Conservation (phyloP, 2,888 invertebrate species). For the Melieria omissa region DNA sequence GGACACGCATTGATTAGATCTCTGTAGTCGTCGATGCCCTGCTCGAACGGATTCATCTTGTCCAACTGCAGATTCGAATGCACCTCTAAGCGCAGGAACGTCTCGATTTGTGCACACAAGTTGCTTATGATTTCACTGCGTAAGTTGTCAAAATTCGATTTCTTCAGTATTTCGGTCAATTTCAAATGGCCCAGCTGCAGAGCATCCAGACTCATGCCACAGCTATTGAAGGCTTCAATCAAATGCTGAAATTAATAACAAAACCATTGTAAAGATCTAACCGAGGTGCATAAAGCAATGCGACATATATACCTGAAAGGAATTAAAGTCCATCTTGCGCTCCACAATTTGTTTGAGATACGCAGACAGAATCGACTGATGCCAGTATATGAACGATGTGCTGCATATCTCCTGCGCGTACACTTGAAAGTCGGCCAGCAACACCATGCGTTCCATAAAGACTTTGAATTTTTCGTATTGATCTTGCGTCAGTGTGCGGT, state of each 20-base stretch:
- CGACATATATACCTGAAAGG: conserved; percentile 53
- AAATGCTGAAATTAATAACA: conserved; percentile 64
- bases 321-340: conserved; percentile 72
- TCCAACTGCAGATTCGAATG: conserved; percentile 89
- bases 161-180: conserved; percentile 51
- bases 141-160: conserved; percentile 61
- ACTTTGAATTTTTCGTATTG: conserved; percentile 72
- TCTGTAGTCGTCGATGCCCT: conserved; percentile 70
- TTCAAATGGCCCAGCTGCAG: conserved; percentile 50
- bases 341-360: conserved; percentile 81
- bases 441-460: conserved; percentile 74
- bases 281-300: not conserved
- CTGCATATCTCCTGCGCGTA: conserved; percentile 74
- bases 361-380: conserved; percentile 79
- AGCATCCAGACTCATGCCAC: conserved; percentile 49
- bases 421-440: conserved; percentile 72
- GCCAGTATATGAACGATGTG: conserved; percentile 84
- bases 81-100: conserved; percentile 89
- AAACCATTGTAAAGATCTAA: not conserved
- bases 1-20: conserved; percentile 72
- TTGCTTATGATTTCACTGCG: conserved; percentile 74
- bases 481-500: conserved; percentile 68
- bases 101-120: conserved; percentile 89
- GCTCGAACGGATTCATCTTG: conserved; percentile 77
- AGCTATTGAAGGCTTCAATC: conserved; percentile 68